Evolutionary conservation across 2,797 vertebrate species (phyloP).

Genomic region (Esox lucius): DNA sequence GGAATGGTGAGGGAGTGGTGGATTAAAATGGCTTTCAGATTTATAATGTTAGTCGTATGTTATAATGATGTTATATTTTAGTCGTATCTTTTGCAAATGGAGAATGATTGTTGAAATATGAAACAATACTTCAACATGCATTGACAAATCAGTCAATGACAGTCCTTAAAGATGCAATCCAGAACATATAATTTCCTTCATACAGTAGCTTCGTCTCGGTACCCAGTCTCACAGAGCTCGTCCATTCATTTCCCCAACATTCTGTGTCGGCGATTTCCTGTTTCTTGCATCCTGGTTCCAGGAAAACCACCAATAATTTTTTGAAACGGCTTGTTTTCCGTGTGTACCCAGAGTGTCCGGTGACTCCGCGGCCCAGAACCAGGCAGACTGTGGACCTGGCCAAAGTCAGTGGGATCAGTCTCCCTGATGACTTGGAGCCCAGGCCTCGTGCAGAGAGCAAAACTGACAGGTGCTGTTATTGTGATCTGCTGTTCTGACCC

Average conservation of each 20-base stretch:
- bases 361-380: not conserved
- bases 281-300: too few species aligned
- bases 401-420: constrained; percentile 3
- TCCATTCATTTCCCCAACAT: not conserved
- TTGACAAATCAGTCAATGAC: not conserved
- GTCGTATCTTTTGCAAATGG: too few species aligned
- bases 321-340: not conserved
- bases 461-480: not conserved
- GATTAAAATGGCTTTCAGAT: too few species aligned
- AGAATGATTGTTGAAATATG: too few species aligned
- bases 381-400: not conserved
- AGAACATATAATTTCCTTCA: not conserved
- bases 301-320: too few species aligned
- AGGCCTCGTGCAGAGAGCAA: not conserved
- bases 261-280: not conserved
- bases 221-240: not conserved
- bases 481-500: not conserved
- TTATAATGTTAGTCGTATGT: too few species aligned
- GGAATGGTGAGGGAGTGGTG: not conserved
- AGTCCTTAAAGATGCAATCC: not conserved
- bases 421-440: not conserved
- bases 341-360: not conserved
- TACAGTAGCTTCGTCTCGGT: not conserved
- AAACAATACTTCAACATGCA: not conserved
- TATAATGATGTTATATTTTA: too few species aligned